phyloP scores from a whole-genome alignment of 1,140 invertebrate genomes.

The Drosophila kurseongensis region DNA sequence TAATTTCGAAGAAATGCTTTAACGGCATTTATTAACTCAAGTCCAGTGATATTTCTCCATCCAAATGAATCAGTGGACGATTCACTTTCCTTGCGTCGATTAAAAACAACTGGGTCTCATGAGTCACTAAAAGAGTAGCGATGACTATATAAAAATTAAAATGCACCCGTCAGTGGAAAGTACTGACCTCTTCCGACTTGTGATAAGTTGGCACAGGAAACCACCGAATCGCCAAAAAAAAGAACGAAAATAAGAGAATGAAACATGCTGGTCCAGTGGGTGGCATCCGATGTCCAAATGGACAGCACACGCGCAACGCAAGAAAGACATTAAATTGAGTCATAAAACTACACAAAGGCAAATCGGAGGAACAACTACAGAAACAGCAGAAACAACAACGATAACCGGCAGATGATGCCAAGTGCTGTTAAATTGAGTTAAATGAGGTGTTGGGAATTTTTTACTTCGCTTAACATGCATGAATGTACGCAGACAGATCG shows the following conservation, averaged over 20 bases:
- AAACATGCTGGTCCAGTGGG: slow-evolving; percentile 49
- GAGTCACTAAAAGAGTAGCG: slow-evolving; percentile 13
- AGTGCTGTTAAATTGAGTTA: slow-evolving; percentile 66
- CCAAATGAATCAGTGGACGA: slow-evolving; percentile 26
- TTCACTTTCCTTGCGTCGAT: slow-evolving; percentile 36
- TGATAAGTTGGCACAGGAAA: slow-evolving; percentile 3
- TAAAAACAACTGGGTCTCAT: slow-evolving; percentile 30
- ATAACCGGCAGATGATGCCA: slow-evolving; percentile 65
- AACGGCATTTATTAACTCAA: slow-evolving; percentile 1
- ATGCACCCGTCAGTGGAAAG: slow-evolving; percentile 32
- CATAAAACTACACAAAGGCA: slow-evolving; percentile 67
- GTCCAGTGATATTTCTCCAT: not conserved
- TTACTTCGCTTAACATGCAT: slow-evolving; percentile 60
- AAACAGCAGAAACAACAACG: slow-evolving; percentile 17
- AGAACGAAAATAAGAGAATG: slow-evolving; percentile 13
- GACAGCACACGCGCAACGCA: slow-evolving; percentile 70
- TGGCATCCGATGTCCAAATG: slow-evolving; percentile 43
- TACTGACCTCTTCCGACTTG: slow-evolving; percentile 24
- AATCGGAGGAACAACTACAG: slow-evolving; percentile 22
- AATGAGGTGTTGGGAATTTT: slow-evolving; percentile 74
- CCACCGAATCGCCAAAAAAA: slow-evolving; percentile 4
- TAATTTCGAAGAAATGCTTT: not conserved
- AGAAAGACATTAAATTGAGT: slow-evolving; percentile 80
- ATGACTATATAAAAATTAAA: slow-evolving; percentile 32
- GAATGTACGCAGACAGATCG: slow-evolving; percentile 44